A percentile compares a stretch with the other conserved stretches of the same genome.
These are phyloP conservation scores for Lepetodrilus schrolli DNA, from an alignment of 2,888 invertebrate genomes.

Conservation along the genomic window DNA sequence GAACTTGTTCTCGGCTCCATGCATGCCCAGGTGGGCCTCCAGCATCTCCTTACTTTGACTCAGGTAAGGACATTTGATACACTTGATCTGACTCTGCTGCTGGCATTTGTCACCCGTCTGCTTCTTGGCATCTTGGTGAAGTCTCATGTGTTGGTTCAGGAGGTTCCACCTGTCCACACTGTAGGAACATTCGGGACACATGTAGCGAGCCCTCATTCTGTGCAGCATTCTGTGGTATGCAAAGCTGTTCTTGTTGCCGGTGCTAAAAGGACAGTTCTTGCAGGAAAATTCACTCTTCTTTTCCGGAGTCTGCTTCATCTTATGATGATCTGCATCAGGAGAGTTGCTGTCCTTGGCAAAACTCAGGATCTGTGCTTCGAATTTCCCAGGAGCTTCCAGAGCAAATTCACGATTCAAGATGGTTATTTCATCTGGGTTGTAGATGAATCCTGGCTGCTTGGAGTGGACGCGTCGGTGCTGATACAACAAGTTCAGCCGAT, in stretches of 20 bases:
- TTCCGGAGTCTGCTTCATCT: not conserved
- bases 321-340: not conserved
- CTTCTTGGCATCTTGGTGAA: constrained; percentile 43
- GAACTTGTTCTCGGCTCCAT: constrained; percentile 57
- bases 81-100: constrained; percentile 42
- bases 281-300: constrained; percentile 40
- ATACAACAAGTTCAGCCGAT: constrained; percentile 62
- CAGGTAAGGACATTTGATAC: constrained; percentile 62
- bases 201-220: constrained; percentile 36
- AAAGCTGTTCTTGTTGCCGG: constrained; percentile 47
- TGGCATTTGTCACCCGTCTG: not conserved
- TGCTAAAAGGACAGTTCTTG: constrained; percentile 50
- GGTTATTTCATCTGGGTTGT: constrained; percentile 52
- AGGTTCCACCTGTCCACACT: constrained; percentile 60
- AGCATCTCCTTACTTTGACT: constrained; percentile 53
- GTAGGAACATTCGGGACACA: constrained; percentile 65
- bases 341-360: constrained; percentile 3
- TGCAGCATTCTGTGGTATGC: constrained; percentile 44
- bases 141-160: constrained; percentile 62
- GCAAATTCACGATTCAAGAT: constrained; percentile 64
- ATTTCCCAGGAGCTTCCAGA: constrained; percentile 49
- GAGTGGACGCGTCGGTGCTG: constrained; percentile 67
- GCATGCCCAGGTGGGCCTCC: constrained; percentile 58
- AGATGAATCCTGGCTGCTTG: constrained; percentile 50
- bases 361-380: constrained; percentile 44